Percentiles rank a stretch among this genome's conserved stretches.
These are phyloP conservation scores for Brachyptera putata DNA, from an alignment of 2,888 invertebrate genomes.

Conservation along the genomic window DNA sequence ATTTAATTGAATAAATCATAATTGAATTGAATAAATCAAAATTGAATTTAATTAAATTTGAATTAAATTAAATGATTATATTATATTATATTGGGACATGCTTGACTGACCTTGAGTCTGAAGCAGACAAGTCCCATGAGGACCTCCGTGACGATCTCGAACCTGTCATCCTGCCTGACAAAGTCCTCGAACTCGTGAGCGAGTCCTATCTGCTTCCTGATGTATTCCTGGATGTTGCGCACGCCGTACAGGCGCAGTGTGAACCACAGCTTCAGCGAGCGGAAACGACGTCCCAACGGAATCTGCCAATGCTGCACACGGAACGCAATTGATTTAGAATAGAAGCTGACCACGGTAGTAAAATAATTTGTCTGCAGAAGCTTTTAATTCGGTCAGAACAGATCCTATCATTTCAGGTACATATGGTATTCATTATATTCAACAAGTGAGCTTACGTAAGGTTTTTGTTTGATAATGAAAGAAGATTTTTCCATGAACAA, in stretches of 20 bases:
- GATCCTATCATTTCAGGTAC: no score
- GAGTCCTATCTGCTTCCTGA: slow-evolving; percentile 77
- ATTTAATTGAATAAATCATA: no score
- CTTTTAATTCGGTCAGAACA: no score
- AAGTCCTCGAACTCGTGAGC: slow-evolving; percentile 84
- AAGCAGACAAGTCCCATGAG: slow-evolving; percentile 96
- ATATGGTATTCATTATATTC: no score
- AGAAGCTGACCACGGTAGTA: not conserved
- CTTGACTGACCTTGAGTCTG: slow-evolving; percentile 73
- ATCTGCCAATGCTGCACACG: slow-evolving; percentile 84
- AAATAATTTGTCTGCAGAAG: not conserved
- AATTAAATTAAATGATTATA: no score
- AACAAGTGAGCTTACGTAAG: no score
- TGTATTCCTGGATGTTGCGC: slow-evolving; percentile 79
- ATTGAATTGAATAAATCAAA: no score
- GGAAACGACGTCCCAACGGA: slow-evolving; percentile 86
- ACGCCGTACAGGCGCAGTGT: slow-evolving; percentile 86
- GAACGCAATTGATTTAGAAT: not conserved
- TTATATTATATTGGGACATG: no score
- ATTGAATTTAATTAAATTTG: no score
- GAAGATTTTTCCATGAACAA: no score
- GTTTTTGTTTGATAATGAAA: no score
- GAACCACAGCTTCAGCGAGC: slow-evolving; percentile 93
- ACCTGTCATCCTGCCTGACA: slow-evolving; percentile 70
- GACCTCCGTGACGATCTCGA: slow-evolving; percentile 86